Conservation (phyloP, 2,797 vertebrate genomes). For the Perodicticus potto region DNA sequence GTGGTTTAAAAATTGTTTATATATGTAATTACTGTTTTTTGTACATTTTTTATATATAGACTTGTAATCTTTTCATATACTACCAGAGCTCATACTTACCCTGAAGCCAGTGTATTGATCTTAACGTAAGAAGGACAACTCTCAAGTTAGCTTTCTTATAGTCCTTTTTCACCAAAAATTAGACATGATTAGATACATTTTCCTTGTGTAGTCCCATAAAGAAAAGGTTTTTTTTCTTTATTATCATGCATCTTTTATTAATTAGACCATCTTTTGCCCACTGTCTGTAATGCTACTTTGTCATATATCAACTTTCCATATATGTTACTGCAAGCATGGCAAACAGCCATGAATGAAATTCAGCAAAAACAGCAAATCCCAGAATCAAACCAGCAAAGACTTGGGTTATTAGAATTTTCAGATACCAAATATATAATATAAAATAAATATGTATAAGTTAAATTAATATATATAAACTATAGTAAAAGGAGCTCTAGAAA, state of each 20-base stretch:
- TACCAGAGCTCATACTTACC: not conserved
- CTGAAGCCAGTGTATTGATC: not conserved
- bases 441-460: constrained; percentile 15
- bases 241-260: not conserved
- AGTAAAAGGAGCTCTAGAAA: not conserved
- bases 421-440: not conserved
- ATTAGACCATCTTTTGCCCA: not conserved
- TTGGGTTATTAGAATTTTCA: not conserved
- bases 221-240: not conserved
- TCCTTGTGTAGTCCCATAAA: not conserved
- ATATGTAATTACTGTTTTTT: not conserved
- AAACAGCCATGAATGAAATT: not conserved
- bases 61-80: not conserved
- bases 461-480: not conserved
- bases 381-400: not conserved
- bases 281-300: not conserved
- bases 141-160: not conserved
- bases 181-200: not conserved
- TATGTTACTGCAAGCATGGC: not conserved
- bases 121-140: not conserved
- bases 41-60: not conserved
- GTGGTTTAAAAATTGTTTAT: not conserved
- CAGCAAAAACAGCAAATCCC: not conserved
- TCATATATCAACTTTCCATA: not conserved
- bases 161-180: not conserved